Conservation (phyloP, 2,113 vertebrate species). For the Microtus montanus region DNA sequence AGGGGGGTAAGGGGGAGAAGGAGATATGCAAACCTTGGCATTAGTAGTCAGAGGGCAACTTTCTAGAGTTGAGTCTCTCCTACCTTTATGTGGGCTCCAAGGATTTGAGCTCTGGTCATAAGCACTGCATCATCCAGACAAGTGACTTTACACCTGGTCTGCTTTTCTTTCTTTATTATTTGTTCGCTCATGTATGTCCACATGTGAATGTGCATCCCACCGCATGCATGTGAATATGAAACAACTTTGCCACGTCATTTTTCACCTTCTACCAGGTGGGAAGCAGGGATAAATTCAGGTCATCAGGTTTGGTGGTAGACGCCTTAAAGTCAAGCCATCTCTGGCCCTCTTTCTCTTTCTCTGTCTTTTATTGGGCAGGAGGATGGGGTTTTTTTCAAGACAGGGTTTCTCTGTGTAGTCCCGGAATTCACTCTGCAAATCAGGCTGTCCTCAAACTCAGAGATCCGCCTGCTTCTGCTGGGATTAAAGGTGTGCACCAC, state of each 20-base stretch:
- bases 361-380: too few species aligned
- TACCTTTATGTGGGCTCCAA: not conserved
- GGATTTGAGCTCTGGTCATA: not conserved
- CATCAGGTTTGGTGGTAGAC: not conserved
- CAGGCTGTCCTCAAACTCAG: not conserved
- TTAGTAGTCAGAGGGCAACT: not conserved
- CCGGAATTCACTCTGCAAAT: not conserved
- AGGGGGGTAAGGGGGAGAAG: too few species aligned
- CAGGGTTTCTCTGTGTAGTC: too few species aligned
- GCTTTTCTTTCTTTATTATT: not conserved
- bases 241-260: not conserved
- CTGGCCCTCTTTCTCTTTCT: too few species aligned
- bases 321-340: too few species aligned
- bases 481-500: too few species aligned
- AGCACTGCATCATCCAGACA: not conserved
- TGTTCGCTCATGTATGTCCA: not conserved
- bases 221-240: not conserved
- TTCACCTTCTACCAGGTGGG: not conserved
- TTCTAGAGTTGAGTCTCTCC: not conserved
- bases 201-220: not conserved
- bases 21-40: not conserved
- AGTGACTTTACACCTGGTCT: not conserved
- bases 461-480: too few species aligned
- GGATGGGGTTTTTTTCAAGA: not conserved
- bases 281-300: not conserved